A percentile compares a stretch with the other conserved stretches of the same genome.
phyloP scores from a whole-genome alignment of 2,888 invertebrate genomes.

The Taphrorychus bicolor region DNA sequence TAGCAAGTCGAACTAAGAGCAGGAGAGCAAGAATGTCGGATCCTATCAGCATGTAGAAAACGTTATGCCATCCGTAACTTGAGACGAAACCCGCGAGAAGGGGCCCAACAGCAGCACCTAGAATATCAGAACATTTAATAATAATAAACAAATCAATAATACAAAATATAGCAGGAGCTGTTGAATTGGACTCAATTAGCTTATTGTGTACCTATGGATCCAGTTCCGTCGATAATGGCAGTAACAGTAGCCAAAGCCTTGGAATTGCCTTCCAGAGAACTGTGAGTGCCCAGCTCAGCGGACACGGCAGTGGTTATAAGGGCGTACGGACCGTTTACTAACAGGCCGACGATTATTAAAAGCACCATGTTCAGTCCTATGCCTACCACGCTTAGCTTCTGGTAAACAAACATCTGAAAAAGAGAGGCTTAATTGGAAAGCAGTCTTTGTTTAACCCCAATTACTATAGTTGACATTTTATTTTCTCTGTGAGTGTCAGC shows the following conservation, averaged over 20 bases:
- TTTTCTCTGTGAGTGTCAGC: too few relatives aligned
- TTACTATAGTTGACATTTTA: too few relatives aligned
- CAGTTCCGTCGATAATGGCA: constrained; percentile 96
- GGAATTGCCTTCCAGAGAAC: constrained; percentile 79
- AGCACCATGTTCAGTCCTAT: constrained; percentile 70
- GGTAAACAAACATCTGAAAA: constrained; percentile 80
- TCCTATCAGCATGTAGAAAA: constrained; percentile 89
- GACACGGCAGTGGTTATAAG: constrained; percentile 96
- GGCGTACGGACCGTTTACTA: constrained; percentile 96
- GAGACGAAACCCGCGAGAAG: constrained; percentile 86
- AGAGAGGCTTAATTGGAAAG: constrained; percentile 12
- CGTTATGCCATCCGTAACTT: constrained; percentile 78
- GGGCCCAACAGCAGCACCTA: constrained; percentile 93
- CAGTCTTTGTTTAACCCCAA: too few relatives aligned
- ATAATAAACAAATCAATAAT: too few relatives aligned
- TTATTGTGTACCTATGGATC: constrained; percentile 86
- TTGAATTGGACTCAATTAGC: too few relatives aligned
- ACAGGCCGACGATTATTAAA: constrained; percentile 75
- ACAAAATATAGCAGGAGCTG: neutral
- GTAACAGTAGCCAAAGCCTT: constrained; percentile 96
- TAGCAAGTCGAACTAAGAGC: constrained; percentile 67
- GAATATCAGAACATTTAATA: too few relatives aligned
- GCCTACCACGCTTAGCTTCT: constrained; percentile 67
- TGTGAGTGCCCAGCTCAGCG: constrained; percentile 90
- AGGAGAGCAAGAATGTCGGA: constrained; percentile 81